phyloP scores from a whole-genome alignment of 2,888 invertebrate genomes.

The Torymus auratus region DNA sequence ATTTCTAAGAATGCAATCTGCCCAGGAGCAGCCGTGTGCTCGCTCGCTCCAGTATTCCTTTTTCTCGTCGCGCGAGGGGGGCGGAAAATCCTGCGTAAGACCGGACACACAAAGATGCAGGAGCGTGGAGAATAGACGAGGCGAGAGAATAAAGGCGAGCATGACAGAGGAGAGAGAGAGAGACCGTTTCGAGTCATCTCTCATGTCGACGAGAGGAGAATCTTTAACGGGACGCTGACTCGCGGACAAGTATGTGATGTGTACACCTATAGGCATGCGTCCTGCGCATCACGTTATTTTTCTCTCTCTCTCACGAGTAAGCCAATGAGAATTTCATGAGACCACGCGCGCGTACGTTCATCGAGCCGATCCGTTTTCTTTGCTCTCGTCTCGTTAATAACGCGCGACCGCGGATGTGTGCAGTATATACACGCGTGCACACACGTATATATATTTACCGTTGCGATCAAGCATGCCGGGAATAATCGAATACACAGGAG shows the following conservation, averaged over 20 bases:
- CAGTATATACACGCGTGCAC: no score
- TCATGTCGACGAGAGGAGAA: not conserved
- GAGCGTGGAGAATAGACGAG: not conserved
- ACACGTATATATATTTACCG: slow-evolving; percentile 7
- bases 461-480: not conserved
- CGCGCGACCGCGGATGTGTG: not conserved
- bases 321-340: slow-evolving; percentile 7
- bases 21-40: slow-evolving; percentile 29
- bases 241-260: not conserved
- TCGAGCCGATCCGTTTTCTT: not conserved
- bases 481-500: slow-evolving; percentile 3
- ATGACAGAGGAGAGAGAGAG: not conserved
- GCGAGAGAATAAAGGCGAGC: not conserved
- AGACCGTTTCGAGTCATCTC: not conserved
- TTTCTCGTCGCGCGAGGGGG: not conserved
- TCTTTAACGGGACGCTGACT: slow-evolving; percentile 41
- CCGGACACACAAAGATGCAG: slow-evolving; percentile 24
- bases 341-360: not conserved
- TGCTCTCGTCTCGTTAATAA: slow-evolving; percentile 15
- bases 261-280: not conserved
- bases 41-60: not conserved
- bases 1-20: slow-evolving; percentile 71
- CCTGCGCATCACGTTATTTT: slow-evolving; percentile 5
- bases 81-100: slow-evolving; percentile 13
- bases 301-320: not conserved